These are phyloP conservation scores for Bombylius major DNA, from an alignment of 2,888 invertebrate species.

Conservation along the genomic window DNA sequence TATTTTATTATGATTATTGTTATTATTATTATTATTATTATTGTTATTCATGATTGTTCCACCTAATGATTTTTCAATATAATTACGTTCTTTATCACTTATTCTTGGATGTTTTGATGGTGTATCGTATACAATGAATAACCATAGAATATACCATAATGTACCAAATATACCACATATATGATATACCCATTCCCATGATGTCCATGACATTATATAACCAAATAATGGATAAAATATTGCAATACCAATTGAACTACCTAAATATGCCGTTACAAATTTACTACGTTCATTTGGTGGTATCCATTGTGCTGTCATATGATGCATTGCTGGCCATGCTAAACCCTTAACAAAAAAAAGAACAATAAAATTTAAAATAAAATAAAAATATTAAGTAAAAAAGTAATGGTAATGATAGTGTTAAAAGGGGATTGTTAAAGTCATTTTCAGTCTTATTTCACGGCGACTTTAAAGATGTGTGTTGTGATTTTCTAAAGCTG, in stretches of 20 bases:
- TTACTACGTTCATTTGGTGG: conserved; percentile 67
- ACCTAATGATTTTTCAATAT: conserved; percentile 44
- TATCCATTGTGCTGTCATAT: conserved; percentile 69
- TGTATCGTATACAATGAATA: conserved; percentile 47
- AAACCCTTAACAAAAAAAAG: conserved; percentile 41
- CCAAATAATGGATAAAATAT: conserved; percentile 59
- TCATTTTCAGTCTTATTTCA: too few relatives aligned
- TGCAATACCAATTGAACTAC: conserved; percentile 54
- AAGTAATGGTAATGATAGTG: not conserved
- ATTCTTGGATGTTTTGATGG: conserved; percentile 55
- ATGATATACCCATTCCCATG: conserved; percentile 63
- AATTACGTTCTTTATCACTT: conserved; percentile 42
- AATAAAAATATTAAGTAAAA: not conserved
- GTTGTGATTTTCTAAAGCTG: too few relatives aligned
- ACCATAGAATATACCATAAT: conserved; percentile 54
- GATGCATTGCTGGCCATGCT: conserved; percentile 66
- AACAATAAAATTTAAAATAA: not conserved
- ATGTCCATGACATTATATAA: conserved; percentile 46
- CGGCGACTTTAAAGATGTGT: too few relatives aligned
- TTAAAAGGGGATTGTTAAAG: not conserved
- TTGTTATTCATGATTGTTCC: conserved; percentile 27
- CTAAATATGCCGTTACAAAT: conserved; percentile 50
- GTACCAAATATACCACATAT: conserved; percentile 47
- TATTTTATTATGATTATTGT: conserved; percentile 34
- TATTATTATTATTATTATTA: not conserved